Evolutionary conservation across 2,888 invertebrate genomes (phyloP), one percentile per base, ranked within the genome.

Genomic region (Drosophila picticornis): DNA sequence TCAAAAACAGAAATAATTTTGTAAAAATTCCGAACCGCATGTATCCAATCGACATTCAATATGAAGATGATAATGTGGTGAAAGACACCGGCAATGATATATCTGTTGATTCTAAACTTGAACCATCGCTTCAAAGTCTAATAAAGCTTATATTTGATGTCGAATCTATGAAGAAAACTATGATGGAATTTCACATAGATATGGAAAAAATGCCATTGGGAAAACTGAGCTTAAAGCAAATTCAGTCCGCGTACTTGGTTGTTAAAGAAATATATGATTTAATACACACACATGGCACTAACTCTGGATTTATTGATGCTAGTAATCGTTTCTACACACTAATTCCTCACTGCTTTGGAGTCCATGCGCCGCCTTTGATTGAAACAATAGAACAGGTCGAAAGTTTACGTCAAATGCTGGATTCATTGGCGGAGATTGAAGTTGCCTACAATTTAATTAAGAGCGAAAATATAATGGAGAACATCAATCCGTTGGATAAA

Each of bases 161-260:
- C 0, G 95, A 97, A 70, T 94, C 94, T 10, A 99, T 99, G 99
- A 98, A 98, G 92, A 96, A 96, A 91, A 96, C 97, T 0, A 96
- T 99, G 95, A 93, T 97, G 91, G 98, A 99, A 92, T 99, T 98
- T 93, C 98, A 99, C 94, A 94, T 99, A 82, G 99, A 99, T 93
- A 95, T 97, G 85, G 98, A 98, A 76, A 99, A 99, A 94, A 99
- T 99, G 99, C 99, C 99, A 0, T 94, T 99, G 11, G 99, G 99
- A 29, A 99, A 99, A 94, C 93, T 99, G 16, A 98, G 98, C 2
- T 96, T 97, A 91, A 96, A 96, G 64, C 98, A 99, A 94, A 96
- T 99, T 66, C 96, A 97, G 90, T 94, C 95, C 40, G 99, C 99
- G 0, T 99, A 97, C 92, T 93, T 94, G 59, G 96, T 99, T 1